Base-by-base conservation (phyloP, 2,797 vertebrate genomes). In the Oryzias dopingdopingensis region DNA sequence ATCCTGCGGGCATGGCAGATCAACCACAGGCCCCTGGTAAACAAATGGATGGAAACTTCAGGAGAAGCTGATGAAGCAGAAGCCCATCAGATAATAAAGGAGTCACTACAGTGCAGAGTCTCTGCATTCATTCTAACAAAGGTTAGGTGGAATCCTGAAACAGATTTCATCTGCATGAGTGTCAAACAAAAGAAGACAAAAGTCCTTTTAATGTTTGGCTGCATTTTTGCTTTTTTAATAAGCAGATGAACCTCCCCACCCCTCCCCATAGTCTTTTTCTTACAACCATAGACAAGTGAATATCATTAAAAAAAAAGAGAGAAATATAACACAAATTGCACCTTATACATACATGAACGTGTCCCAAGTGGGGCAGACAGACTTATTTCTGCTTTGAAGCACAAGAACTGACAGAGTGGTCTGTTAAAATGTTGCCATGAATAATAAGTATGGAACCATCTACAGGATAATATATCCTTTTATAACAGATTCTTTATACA, bases 401-500 rank as follows among this genome's bases (percentile, higher is more conserved):
- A n/a, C 14, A 15, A 15, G 42, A 42, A 42, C 4, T 5, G 14
- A 42, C 16, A 0, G 16, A 42, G 42, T 4, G 42, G 42, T 4
- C 42, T 42, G 15, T 42, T 42, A 37, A 37, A 37, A 37, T 37
- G 32, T 13, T 37, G 26, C 26, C 26, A 26, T 26, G 32, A 37
- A 37, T 84, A 86, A 85, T 80, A 83, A 72, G 32, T 48, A 72
- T 73, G 71, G 82, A 86, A 85, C 85, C 74, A 74, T 86, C 88
- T 76, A 82, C 80, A 87, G 90, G 89, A 91, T 90, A 91, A 90
- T 90, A 89, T 89, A 91, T 90, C 86, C 86, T 86, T 87, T 86
- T 66, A 83, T 69, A 77, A 84, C 78, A 77, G 76, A 76, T 77
- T 78, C 56, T 84, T 84, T 84, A 83, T 82, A 87, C 82, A 86